Evolutionary conservation across 1,140 invertebrate genomes (phyloP), one percentile per base, ranked within the genome.

Genomic region (Drosophila rufa): DNA sequence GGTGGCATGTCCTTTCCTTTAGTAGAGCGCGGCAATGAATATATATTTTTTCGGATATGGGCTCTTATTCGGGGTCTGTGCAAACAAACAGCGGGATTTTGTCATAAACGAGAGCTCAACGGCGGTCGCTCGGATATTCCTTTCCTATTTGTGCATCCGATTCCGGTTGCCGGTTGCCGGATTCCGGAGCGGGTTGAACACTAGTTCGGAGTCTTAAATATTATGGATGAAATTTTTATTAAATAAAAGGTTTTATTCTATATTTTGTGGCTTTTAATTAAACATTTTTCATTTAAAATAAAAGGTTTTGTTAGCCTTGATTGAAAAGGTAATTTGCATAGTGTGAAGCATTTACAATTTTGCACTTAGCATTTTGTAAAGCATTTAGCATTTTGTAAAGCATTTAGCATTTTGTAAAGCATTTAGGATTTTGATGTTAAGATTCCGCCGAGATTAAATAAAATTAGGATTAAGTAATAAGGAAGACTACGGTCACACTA

Each of bases 11-110:
- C 61, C 62, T 61, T 53, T 48, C 61, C 62, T 40, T 40, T 56
- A 38, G 51, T 17, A 51, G 55, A 71, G 27, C 53, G 46, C 53
- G 50, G 43, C 62, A 80, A 80, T 81, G 79, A 81, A 81, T 81
- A 80, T 14, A 38, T 14, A 38, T 55, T 55, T 33, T 62, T 48
- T 57, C 60, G 65, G 51, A 55, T 65, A 47, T 75, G 57, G 42
- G 17, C 36, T 59, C 30, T 55, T 17, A 50, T 46, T 38, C 19
- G 46, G 36, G 66, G 75, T 42, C 50, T 69, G 53, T 68, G 50
- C 55, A 76, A 81, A 85, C 79, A 91, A 90, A 86, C 87, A 86
- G 87, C 79, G 76, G 82, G 82, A 91, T 69, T 82, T 90, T 66
- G 50, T 76, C 75, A 74, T 75, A 81, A 65, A 25, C 66, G 67